phyloP scores from a whole-genome alignment of 1,140 invertebrate species.

The Drosophila pachea region DNA sequence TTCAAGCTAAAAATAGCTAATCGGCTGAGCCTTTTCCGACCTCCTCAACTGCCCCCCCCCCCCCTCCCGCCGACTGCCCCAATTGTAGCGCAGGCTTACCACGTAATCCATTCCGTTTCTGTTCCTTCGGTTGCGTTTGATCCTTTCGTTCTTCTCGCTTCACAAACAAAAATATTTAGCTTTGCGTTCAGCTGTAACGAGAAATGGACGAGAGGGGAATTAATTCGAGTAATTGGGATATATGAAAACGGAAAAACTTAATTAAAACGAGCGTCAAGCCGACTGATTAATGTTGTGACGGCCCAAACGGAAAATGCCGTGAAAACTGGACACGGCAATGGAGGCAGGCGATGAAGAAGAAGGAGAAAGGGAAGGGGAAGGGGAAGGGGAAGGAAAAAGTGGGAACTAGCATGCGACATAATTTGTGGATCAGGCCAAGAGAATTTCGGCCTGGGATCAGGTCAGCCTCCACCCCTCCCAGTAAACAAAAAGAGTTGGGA shows the following conservation, averaged over 20 bases:
- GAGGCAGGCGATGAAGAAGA: background rate
- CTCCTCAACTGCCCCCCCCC: too few relatives aligned
- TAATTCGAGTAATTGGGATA: slow-evolving; percentile 55
- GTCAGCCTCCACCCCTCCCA: background rate
- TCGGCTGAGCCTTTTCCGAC: too few relatives aligned
- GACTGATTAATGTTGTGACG: slow-evolving; percentile 42
- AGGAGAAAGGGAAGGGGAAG: background rate
- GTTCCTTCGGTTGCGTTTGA: slow-evolving; percentile 26
- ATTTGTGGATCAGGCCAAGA: slow-evolving; percentile 50
- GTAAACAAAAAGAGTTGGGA: too few relatives aligned
- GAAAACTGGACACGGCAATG: slow-evolving; percentile 40
- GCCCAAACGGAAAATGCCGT: slow-evolving; percentile 42
- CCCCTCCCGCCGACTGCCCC: too few relatives aligned
- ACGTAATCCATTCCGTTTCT: slow-evolving; percentile 72
- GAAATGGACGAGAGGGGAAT: too few relatives aligned
- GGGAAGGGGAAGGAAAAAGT: slow-evolving; percentile 1
- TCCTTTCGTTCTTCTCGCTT: slow-evolving; percentile 1
- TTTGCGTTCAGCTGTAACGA: slow-evolving; percentile 53
- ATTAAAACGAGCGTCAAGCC: slow-evolving; percentile 66
- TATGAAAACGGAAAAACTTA: slow-evolving; percentile 67
- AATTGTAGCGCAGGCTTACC: slow-evolving; percentile 66
- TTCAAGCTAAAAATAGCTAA: too few relatives aligned
- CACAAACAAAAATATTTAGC: background rate
- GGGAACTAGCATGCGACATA: slow-evolving; percentile 57
- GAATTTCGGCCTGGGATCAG: slow-evolving; percentile 13